Conservation (phyloP, 2,113 vertebrate genomes). For the Patagioenas fasciata region DNA sequence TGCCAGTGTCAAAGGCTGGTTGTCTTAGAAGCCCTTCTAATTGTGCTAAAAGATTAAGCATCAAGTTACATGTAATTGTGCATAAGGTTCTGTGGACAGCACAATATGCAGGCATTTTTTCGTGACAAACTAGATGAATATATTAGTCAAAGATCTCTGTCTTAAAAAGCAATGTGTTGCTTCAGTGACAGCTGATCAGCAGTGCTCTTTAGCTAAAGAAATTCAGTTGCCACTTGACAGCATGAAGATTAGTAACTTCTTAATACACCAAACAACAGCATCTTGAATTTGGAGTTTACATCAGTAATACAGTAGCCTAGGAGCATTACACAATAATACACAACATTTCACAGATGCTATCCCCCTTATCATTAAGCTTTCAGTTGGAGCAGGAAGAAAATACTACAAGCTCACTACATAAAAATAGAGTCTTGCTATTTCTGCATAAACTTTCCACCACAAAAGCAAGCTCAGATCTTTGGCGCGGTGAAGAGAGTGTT, state of each 20-base stretch:
- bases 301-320: neutral
- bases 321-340: neutral
- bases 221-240: neutral
- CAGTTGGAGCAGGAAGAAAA: neutral
- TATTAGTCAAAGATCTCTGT: neutral
- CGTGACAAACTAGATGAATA: neutral
- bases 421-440: neutral
- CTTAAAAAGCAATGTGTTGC: neutral
- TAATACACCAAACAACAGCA: neutral
- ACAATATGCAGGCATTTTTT: neutral
- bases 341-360: neutral
- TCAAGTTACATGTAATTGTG: rapidly evolving
- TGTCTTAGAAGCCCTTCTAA: neutral
- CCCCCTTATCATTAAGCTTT: neutral
- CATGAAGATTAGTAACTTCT: neutral
- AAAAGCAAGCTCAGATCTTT: neutral
- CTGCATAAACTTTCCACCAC: neutral
- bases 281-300: neutral
- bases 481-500: neutral
- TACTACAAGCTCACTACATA: neutral
- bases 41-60: neutral
- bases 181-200: neutral
- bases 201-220: neutral
- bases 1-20: neutral
- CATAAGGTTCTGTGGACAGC: neutral